Evolutionary conservation across 2,113 vertebrate genomes (phyloP).

Genomic region (Regulus satrapa): DNA sequence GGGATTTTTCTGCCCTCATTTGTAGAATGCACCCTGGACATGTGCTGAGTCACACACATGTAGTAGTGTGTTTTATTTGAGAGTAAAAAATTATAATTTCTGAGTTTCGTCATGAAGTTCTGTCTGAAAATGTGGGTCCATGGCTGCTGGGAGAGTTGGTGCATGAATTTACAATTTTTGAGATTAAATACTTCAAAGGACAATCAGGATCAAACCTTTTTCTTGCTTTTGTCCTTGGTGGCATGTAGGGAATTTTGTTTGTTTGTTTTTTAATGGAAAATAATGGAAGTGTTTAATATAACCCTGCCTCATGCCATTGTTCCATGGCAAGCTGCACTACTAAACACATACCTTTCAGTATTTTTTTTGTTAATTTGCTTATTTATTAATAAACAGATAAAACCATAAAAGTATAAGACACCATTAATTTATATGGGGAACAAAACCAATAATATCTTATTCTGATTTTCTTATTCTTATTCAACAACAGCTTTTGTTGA

Average conservation of each 20-base stretch:
- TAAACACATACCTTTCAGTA: neutral
- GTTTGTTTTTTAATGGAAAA: neutral
- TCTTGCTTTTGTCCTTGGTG: neutral
- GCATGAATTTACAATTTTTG: neutral
- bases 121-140: neutral
- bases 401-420: neutral
- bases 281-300: neutral
- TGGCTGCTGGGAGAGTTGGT: neutral
- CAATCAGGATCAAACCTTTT: neutral
- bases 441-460: neutral
- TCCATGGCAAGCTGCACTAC: neutral
- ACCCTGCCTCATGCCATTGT: neutral
- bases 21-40: neutral
- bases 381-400: neutral
- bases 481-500: neutral
- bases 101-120: neutral
- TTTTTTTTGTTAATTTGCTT: neutral
- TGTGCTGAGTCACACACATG: neutral
- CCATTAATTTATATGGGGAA: fast-evolving
- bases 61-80: no score
- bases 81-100: neutral
- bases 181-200: neutral
- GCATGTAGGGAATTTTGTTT: neutral
- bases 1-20: neutral
- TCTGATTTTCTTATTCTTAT: no score